Evolutionary conservation across 2,888 invertebrate species (phyloP), one percentile per base, ranked within the genome.

Genomic region (Pyrochroa serraticornis): DNA sequence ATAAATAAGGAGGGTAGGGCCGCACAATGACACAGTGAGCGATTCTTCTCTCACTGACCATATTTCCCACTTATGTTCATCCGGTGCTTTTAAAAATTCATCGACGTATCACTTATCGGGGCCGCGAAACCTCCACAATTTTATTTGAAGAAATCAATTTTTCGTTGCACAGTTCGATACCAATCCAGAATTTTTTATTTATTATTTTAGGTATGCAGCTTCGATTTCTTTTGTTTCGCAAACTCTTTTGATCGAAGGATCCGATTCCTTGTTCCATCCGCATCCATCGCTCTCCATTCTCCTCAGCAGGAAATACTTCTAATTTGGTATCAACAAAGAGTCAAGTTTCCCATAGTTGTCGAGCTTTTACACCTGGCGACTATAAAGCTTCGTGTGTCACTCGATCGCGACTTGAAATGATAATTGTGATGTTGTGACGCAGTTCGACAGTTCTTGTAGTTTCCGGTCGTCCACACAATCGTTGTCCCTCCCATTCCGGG

Each of bases 311-410:
- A 71, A 72, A 73, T 71, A 67, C 66, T 58, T 58, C 69, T 68
- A 71, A 72, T 72, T 71, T 70, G 47, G 59, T 63, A 67, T 69
- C 67, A 71, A 68, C 70, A 69, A 61, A 66, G 71, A 66, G 60
- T 74, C 73, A 62, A 65, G 65, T 72, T 71, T 64, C 63, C 37
- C 46, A 58, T 58, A 50, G 55, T 56, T 45, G 36, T 43, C 37
- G 38, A 55, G 14, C 42, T 49, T 52, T 62, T 65, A 54, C 68
- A 68, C 62, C 64, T 65, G 67, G 63, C 57, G 65, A 58, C 62
- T 51, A 57, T 36, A 60, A 62, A 63, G 65, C 58, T 64, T 66
- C 64, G 54, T 69, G 67, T 71, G 60, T 60, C 60, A 57, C 57
- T 58, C 50, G 60, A 60, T 60, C 57, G 48, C 37, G 38, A 33